Evolutionary conservation across 2,113 vertebrate species (phyloP).

Genomic region (Diglossa brunneiventris): DNA sequence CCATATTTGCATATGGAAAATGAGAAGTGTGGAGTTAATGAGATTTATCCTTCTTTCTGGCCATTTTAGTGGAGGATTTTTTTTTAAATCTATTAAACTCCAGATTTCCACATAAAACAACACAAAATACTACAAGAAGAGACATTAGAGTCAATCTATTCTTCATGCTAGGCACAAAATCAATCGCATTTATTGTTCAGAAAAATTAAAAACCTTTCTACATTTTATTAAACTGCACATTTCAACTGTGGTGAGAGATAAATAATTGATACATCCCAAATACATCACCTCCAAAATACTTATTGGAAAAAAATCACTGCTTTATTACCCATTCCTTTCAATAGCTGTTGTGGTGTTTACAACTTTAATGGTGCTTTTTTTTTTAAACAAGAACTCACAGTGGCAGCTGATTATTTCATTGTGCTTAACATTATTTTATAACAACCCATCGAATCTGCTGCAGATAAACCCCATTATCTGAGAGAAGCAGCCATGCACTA

Average conservation of each 20-base stretch:
- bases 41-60: slow-evolving; percentile 19
- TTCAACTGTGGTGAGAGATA: neutral
- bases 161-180: slow-evolving; percentile 65
- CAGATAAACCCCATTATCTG: neutral
- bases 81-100: neutral
- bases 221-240: slow-evolving; percentile 64
- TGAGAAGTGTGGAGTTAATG: slow-evolving; percentile 25
- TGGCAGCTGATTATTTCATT: slow-evolving; percentile 27
- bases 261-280: slow-evolving; percentile 58
- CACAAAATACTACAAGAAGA: slow-evolving; percentile 20
- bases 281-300: slow-evolving; percentile 54
- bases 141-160: slow-evolving; percentile 52
- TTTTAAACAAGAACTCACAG: neutral
- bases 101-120: slow-evolving; percentile 19
- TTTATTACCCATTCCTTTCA: slow-evolving; percentile 47
- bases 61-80: neutral
- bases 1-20: slow-evolving; percentile 22
- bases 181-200: slow-evolving; percentile 61
- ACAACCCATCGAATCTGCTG: neutral
- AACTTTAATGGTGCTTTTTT: neutral
- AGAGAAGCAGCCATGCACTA: neutral
- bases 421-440: slow-evolving; percentile 52
- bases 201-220: slow-evolving; percentile 67
- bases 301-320: slow-evolving; percentile 35
- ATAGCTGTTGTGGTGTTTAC: neutral